Base-by-base conservation (phyloP, 1,140 invertebrate genomes). In the Bombus sibiricus region DNA sequence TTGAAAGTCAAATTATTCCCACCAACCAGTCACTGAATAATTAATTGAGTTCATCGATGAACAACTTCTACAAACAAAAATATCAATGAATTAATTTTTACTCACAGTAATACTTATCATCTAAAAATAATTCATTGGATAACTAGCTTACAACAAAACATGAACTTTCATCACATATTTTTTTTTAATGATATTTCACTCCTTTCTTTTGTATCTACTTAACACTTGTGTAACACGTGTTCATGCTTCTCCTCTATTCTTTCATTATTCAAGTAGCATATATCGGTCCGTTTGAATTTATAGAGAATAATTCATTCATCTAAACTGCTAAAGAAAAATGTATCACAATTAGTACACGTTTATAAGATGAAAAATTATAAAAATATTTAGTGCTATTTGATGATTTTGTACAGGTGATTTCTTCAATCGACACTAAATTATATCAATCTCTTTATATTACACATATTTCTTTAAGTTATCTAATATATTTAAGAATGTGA, bases 301-400 rank as follows among this genome's bases (percentile, higher is more conserved):
- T 47, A 76, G n/a, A 62, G 15, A 81, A 64, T 43, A 90, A 81
- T 43, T 59, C 78, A 81, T 81, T 89, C 88, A 89, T 77, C 88
- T 83, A 80, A 83, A 86, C 85, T 90, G 85, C 85, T 74, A 76
- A 69, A 86, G 53, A 87, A 75, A 89, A 89, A 69, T 62, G 41
- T 47, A 43, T 25, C 13, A 39, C 47, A 39, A 81, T 90, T 89
- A 87, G 62, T 89, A 28, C 59, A 64, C 13, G 28, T 68, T 64
- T 37, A 47, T 77, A 53, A n/a, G 15, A 43, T 41, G n/a, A 37
- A 39, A 0, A 76, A 81, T 37, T 81, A 34, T 43, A 39, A 53
- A 34, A 9, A 37, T 39, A 22, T 43, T n/a, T 22, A 47, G 22
- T 10, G 1, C 32, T 41, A 78, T 1, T 18, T 13, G 3, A 32